phyloP scores from a whole-genome alignment of 2,113 vertebrate species.

The Arothron firmamentum region DNA sequence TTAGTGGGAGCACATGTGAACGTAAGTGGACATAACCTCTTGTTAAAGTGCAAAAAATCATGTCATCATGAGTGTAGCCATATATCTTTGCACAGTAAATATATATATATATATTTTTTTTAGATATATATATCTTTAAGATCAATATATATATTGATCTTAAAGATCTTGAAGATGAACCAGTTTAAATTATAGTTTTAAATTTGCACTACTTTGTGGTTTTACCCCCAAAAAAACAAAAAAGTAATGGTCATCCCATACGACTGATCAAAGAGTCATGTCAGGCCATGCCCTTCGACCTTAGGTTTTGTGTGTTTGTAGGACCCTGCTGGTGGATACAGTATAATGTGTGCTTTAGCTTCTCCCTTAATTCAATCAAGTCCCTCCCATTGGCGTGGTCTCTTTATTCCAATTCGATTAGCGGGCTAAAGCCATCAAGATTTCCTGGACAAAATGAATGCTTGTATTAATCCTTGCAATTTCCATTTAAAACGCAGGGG shows the following conservation, averaged over 20 bases:
- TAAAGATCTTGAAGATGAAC: slow-evolving; percentile 12
- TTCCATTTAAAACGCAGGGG: slow-evolving; percentile 99
- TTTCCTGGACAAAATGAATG: slow-evolving; percentile 98
- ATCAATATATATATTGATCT: slow-evolving; percentile 17
- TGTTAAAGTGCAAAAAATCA: slow-evolving; percentile 9
- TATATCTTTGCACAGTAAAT: not conserved
- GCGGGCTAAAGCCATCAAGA: slow-evolving; percentile 97
- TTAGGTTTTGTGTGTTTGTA: slow-evolving; percentile 49
- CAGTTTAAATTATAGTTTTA: slow-evolving; percentile 32
- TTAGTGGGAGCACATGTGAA: slow-evolving; percentile 15
- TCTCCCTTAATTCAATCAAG: slow-evolving; percentile 95
- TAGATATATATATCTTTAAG: too few species aligned
- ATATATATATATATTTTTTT: too few species aligned
- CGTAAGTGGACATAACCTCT: not conserved
- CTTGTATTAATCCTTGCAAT: slow-evolving; percentile 99
- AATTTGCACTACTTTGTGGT: slow-evolving; percentile 1
- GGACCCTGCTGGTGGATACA: slow-evolving; percentile 84
- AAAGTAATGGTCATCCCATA: not conserved
- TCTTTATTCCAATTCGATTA: slow-evolving; percentile 99
- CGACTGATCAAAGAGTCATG: slow-evolving; percentile 47
- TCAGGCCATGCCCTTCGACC: slow-evolving; percentile 32
- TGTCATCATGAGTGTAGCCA: not conserved
- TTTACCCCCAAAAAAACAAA: too few species aligned
- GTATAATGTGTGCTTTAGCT: slow-evolving; percentile 83
- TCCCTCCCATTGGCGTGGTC: slow-evolving; percentile 83